Base-by-base conservation (phyloP, 2,888 invertebrate genomes). In the Cryptus viduatorius region DNA sequence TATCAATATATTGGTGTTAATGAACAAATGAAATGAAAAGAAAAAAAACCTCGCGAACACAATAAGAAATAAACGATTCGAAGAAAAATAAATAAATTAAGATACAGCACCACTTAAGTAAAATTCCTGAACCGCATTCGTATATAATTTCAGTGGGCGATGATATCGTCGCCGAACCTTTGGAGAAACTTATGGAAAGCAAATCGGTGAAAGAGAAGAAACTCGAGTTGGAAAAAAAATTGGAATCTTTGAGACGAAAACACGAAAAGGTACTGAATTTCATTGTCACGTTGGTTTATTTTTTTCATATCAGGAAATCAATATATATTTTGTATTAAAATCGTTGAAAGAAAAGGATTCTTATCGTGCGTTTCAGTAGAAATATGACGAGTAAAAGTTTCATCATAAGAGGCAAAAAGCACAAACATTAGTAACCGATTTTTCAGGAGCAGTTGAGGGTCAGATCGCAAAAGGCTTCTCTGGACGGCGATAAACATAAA, bases 161-260 rank as follows among this genome's bases (percentile, higher is more conserved):
- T 42, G 95, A 95, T 86, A 95, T 97, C n/a, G 93, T 95, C 1
- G 97, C 97, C 0, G 98, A 98, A 90, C 95, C 97, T 0, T 93
- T 98, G 68, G 97, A 98, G 19, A 96, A 96, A 87, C 95, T 99
- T 24, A 95, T 98, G 90, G 96, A 97, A 4, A 96, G 96, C 92
- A 98, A 98, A 94, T 92, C 96, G 59, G 97, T 98, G 14, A 96
- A 96, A 78, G 98, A 98, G 90, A 98, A 98, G 91, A 95, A 96
- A 61, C 91, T 95, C 0, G 98, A 98, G 93, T 94, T 98, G 87
- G 97, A 98, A 78, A 98, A 98, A 92, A 98, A 98, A 92, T 93
- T 99, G 79, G 98, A 98, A 89, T 95, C 96, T 42, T 92, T 98
- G 81, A 95, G 96, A 76, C 96, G 97, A 91, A 98, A 98, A 89